Evolutionary conservation across 2,888 invertebrate species (phyloP), one percentile per base, ranked within the genome.

Genomic region (Aphodius sticticus): DNA sequence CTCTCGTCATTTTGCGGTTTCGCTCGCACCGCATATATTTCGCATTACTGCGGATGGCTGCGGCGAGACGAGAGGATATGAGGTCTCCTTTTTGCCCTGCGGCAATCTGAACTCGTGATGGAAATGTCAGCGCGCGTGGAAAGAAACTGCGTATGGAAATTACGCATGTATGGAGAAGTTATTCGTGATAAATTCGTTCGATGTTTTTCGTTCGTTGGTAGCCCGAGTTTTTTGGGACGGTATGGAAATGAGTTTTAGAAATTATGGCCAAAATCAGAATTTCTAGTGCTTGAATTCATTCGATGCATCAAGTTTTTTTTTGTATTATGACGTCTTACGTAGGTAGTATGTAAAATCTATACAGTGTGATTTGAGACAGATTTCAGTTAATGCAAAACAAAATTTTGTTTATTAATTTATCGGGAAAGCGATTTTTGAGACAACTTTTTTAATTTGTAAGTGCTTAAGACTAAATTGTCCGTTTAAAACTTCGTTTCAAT

Each of bases 1-100:
- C 53, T 53, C 53, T 26, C 53, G 53, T 53, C 53, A 53, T 53
- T 53, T 53, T 53, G 53, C 53, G 12, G 53, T 9, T 53, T 53
- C 53, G 53, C 53, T 53, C 53, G 53, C 53, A 53, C 53, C 53
- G 53, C 53, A 53, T 53, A 53, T 53, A 53, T 53, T 53, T 53
- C 53, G 53, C 53, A 53, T 53, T 53, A 53, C 53, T 53, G 53
- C 53, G 53, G 53, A 53, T 53, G 7, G 12, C 53, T 53, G 53
- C 53, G 53, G 53, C 53, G 53, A 53, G 53, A 53, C 53, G 53
- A 53, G 53, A 53, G 53, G 53, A 53, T 53, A 53, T 53, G 53
- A 53, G 53, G 53, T 53, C 53, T 53, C 12, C 53, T 53, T 53
- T 53, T 53, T 53, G 53, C 53, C 53, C 53, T 5, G 53, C 53